Percentiles rank a stretch among this genome's conserved stretches.
Conservation (phyloP, 2,113 vertebrate species). For the Butorides virescens region DNA sequence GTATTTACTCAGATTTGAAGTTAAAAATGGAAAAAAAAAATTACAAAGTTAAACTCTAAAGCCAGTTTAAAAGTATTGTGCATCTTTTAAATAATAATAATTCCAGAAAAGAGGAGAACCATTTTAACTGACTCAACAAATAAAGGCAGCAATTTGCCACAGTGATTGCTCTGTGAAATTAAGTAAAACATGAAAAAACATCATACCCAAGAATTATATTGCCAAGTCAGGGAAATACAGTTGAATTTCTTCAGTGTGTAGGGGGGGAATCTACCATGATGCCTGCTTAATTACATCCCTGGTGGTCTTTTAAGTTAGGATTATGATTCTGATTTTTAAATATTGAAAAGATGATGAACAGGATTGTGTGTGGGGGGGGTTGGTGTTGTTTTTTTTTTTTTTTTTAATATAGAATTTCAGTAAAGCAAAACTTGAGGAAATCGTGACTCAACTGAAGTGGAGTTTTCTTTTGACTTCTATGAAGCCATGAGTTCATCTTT, state of each 20-base stretch:
- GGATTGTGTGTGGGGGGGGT: too few species aligned
- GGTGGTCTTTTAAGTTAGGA: neutral
- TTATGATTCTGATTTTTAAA: neutral
- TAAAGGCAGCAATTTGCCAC: neutral
- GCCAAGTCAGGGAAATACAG: neutral
- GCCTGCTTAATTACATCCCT: neutral
- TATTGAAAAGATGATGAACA: neutral
- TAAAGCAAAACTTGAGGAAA: neutral
- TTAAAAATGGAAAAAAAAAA: neutral
- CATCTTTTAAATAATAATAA: neutral
- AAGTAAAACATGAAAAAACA: neutral
- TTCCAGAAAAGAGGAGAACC: neutral
- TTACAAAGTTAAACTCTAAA: neutral
- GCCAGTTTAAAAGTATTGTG: neutral
- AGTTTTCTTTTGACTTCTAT: neutral
- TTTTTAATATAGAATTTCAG: neutral
- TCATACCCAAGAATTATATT: neutral
- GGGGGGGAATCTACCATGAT: fast-evolving
- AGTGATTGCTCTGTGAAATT: neutral
- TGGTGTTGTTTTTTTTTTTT: too few species aligned
- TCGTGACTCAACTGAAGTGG: neutral
- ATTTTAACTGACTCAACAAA: neutral
- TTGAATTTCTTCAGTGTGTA: neutral
- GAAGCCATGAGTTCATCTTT: neutral
- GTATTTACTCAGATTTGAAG: neutral